Evolutionary conservation across 2,888 invertebrate species (phyloP).

Genomic region (Xestoiulus laeticollis): DNA sequence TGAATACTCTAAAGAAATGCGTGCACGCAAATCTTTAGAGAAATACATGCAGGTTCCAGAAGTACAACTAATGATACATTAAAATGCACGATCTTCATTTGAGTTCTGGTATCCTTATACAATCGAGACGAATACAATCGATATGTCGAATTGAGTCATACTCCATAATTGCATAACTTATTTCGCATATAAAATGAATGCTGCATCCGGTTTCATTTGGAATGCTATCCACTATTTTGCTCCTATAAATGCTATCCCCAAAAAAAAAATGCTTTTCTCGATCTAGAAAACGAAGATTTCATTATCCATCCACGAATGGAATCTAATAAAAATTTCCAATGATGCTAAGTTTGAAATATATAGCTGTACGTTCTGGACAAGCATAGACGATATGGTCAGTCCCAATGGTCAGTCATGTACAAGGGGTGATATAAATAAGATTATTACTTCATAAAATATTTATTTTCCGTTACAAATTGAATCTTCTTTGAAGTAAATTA

Average conservation of each 20-base stretch:
- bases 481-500: neutral
- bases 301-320: neutral
- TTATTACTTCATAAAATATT: slow-evolving; percentile 14
- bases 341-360: neutral
- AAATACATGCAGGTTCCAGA: neutral
- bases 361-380: neutral
- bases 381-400: neutral
- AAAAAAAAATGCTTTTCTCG: neutral
- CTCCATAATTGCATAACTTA: neutral
- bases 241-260: neutral
- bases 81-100: neutral
- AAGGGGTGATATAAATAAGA: neutral
- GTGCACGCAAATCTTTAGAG: neutral
- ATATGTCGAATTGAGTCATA: neutral
- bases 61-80: neutral
- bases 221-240: neutral
- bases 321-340: neutral
- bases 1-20: slow-evolving; percentile 2
- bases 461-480: neutral
- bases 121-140: neutral
- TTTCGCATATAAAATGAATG: neutral
- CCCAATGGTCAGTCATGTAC: neutral
- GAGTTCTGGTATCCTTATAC: neutral
- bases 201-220: neutral
- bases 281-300: neutral